Base-by-base conservation (phyloP, 2,888 invertebrate genomes). In the Aelia acuminata region DNA sequence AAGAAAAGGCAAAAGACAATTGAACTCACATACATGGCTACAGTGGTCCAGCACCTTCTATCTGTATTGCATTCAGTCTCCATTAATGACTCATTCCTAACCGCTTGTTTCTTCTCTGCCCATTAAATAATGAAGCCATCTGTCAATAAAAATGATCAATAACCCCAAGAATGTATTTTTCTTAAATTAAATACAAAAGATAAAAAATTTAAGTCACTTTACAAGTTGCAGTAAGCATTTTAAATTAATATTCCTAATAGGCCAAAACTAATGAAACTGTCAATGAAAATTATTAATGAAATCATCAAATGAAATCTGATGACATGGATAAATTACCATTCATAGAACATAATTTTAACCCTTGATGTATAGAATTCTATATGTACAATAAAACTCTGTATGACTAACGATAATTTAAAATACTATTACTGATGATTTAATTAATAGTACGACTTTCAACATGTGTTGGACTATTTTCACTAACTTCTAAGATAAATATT, bases 21-120 rank as follows among this genome's bases (percentile, higher is more conserved):
- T 31, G 63, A 63, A 63, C 63, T 63, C 63, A 63, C 63, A 63
- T 63, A 63, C 63, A 63, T 63, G 63, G 63, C 63, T 63, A 63
- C 63, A 63, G 63, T 63, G 63, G 63, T 63, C 63, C 63, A 63
- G 63, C 63, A 63, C 63, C 63, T 63, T 63, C 63, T 63, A 63
- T 63, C 63, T 63, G 63, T 63, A 63, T 63, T 31, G 31, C 63
- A 63, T 63, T 63, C 63, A 63, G 63, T 63, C 63, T 63, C 63
- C 63, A 63, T 63, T 63, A 63, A 63, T 63, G 63, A 63, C 63
- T 63, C 63, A 63, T 63, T 63, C 63, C 63, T 63, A 63, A 63
- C 63, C 63, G 63, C 63, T 63, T 63, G 63, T 63, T 31, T 63
- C 63, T 63, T 63, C 63, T 63, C 63, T 63, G 63, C 63, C 63